These are phyloP conservation scores for Parnassius smintheus DNA, from an alignment of 2,888 invertebrate genomes.

Conservation along the genomic window DNA sequence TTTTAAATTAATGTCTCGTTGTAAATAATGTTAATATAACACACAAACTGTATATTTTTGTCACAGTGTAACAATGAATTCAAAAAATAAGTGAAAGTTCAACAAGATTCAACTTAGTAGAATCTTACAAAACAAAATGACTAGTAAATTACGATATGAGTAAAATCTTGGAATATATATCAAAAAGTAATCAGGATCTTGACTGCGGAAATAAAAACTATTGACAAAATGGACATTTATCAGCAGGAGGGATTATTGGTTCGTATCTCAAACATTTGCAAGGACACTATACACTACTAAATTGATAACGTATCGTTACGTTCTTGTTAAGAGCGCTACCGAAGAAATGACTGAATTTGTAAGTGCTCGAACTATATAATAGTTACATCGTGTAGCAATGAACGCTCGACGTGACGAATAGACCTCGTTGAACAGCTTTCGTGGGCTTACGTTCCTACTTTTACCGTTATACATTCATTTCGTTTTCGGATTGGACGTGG, in stretches of 20 bases:
- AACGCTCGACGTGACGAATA: constrained; percentile 53
- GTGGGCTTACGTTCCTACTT: constrained; percentile 69
- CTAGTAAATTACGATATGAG: constrained; percentile 64
- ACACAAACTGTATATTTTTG: constrained; percentile 27
- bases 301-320: constrained; percentile 55
- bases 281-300: constrained; percentile 39
- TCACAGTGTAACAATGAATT: constrained; percentile 30
- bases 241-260: constrained; percentile 65
- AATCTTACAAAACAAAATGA: constrained; percentile 54
- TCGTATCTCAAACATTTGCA: constrained; percentile 42
- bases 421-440: constrained; percentile 73
- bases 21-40: constrained; percentile 27
- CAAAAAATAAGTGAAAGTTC: constrained; percentile 31
- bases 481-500: constrained; percentile 65
- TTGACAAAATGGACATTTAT: constrained; percentile 64
- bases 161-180: constrained; percentile 67
- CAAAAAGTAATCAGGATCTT: constrained; percentile 59
- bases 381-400: constrained; percentile 68
- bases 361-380: constrained; percentile 46
- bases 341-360: constrained; percentile 33
- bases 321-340: constrained; percentile 34
- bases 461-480: constrained; percentile 80
- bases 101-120: constrained; percentile 46
- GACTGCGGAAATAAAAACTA: constrained; percentile 44
- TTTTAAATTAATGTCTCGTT: constrained; percentile 40